Conservation (phyloP, 53 echinoderm and acorn worm species). For the Actinopyga echinites region DNA sequence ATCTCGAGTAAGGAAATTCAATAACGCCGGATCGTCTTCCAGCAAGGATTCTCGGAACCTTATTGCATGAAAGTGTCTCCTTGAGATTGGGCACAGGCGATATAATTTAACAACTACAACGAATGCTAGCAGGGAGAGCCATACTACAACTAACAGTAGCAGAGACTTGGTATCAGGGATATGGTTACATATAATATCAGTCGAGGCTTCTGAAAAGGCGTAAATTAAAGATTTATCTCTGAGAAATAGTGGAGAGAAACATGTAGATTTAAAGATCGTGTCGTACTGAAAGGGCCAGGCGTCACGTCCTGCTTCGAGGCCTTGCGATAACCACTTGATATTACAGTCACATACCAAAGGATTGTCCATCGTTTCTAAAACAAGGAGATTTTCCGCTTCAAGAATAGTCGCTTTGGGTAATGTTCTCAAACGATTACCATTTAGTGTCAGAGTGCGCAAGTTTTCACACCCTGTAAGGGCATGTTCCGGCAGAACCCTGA, state of each 20-base stretch:
- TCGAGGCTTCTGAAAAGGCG: not conserved
- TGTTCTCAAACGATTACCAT: not conserved
- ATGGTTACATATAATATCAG: not conserved
- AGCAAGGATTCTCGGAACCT: not conserved
- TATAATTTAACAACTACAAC: not conserved
- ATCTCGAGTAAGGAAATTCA: not conserved
- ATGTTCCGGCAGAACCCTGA: not conserved
- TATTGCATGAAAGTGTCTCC: not conserved
- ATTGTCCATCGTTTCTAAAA: not conserved
- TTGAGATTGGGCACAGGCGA: not conserved
- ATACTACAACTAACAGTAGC: not conserved
- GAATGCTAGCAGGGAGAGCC: not conserved
- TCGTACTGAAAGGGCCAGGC: not conserved
- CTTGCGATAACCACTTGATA: not conserved
- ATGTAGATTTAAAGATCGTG: not conserved
- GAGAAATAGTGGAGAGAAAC: not conserved
- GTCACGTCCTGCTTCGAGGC: not conserved
- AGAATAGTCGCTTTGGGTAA: not conserved
- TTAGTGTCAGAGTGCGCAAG: not conserved
- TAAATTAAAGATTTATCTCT: not conserved
- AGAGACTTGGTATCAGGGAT: not conserved
- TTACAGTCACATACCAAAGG: slow-evolving; percentile 5
- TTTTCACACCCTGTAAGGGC: not conserved
- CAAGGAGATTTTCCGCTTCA: not conserved
- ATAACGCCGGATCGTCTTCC: not conserved